Base-by-base conservation (phyloP, 2,888 invertebrate genomes). In the Cheilosia impressa region DNA sequence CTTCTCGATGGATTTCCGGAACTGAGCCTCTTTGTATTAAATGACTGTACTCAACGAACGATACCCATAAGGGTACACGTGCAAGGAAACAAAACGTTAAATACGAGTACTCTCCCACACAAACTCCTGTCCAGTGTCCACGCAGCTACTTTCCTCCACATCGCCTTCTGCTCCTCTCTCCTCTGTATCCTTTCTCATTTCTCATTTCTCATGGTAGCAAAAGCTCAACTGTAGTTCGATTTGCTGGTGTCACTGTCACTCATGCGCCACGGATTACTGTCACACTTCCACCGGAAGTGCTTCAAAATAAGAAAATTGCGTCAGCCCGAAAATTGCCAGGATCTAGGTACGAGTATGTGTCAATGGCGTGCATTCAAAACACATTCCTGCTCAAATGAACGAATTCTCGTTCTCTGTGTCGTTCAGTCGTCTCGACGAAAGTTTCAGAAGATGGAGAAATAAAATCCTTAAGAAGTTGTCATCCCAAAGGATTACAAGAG, bases 401-500 rank as follows among this genome's bases (percentile, higher is more conserved):
- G 34, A 13, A n/a, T 43, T 24, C 3, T 13, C 27, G 0, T 6
- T 24, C 24, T 6, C 45, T 3, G 19, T n/a, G 31, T 17, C 31
- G 2, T 41, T 24, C 43, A 34, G 57, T 34, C 63, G n/a, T 17
- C 41, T 41, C n/a, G 27, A 3, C 15, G 41, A 82, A 65, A 71
- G 65, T 76, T 82, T 69, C 76, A 81, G 62, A 69, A 53, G 60
- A 50, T 10, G 17, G 50, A 69, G 72, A 79, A 84, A 75, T 13
- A 38, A 38, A 38, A 38, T 84, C 55, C 79, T 84, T 65, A 58
- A 79, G 52, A 75, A 73, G 63, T 75, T 79, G 83, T 79, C 83
- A 79, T 84, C 79, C 69, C 63, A 73, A 79, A 79, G 83, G 83
- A 79, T 84, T 79, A 84, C 79, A n/a, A 58, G 68, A 73, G 68